Conservation (phyloP, 2,113 vertebrate genomes). For the Sturnira hondurensis region DNA sequence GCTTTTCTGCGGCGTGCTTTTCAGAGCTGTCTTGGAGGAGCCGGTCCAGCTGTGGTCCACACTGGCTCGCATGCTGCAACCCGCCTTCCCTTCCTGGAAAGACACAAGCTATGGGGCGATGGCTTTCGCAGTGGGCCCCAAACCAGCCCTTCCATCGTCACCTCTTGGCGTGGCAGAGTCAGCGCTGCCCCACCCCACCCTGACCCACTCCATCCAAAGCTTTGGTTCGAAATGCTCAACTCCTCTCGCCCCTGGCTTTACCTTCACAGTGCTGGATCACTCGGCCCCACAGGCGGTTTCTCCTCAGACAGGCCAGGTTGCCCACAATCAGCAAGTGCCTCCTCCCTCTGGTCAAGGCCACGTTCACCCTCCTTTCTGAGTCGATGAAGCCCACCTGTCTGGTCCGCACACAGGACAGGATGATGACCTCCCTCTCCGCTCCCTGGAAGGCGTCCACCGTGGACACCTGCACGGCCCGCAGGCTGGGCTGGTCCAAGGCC, state of each 20-base stretch:
- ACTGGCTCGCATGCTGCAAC: constrained; percentile 78
- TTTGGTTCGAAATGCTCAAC: neutral
- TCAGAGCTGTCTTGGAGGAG: constrained; percentile 76
- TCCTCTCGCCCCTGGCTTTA: constrained; percentile 41
- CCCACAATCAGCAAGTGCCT: constrained; percentile 85
- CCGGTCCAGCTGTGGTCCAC: constrained; percentile 74
- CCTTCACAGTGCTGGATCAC: constrained; percentile 86
- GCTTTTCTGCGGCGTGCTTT: constrained; percentile 68
- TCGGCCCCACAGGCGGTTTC: constrained; percentile 80
- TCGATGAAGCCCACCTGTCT: constrained; percentile 85
- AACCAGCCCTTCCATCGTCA: neutral
- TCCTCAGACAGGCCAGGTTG: constrained; percentile 79
- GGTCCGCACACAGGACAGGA: constrained; percentile 85
- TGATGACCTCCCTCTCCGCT: constrained; percentile 83
- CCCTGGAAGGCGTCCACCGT: constrained; percentile 87
- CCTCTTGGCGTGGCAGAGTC: neutral
- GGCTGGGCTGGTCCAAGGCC: neutral
- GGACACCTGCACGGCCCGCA: constrained; percentile 82
- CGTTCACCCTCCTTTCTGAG: constrained; percentile 83
- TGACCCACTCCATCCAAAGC: neutral
- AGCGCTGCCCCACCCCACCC: neutral
- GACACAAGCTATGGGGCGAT: constrained; percentile 24
- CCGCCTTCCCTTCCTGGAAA: constrained; percentile 77
- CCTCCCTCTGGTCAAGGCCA: constrained; percentile 82
- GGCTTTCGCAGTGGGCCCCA: neutral